Base-by-base conservation (phyloP, 2,797 vertebrate species). In the Orestias chungarensis region DNA sequence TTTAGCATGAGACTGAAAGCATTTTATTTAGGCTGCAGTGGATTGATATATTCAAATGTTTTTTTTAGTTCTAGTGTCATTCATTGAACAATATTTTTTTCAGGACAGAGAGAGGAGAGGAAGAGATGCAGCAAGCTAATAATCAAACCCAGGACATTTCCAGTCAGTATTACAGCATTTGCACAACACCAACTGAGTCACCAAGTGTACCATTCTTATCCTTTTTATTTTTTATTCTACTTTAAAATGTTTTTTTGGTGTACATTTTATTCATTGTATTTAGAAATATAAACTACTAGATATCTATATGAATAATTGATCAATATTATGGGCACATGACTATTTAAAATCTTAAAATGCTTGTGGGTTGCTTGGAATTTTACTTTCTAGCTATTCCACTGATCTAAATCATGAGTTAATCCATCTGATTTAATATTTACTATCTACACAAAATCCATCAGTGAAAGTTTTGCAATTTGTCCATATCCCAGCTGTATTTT, bases 401-500 rank as follows among this genome's bases (percentile, higher is more conserved):
- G 31, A 59, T 20, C 8, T 6, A 59, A 57, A 31, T 61, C 20
- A 12, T 6, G 18, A 38, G 10, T 46, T 47, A 6, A 31, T 66
- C 25, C 27, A 33, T 31, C 17, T 33, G 27, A 20, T 20, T 31
- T 7, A 12, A 23, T 64, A 70, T 54, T 74, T 62, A 50, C 43
- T 1, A n/a, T 74, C 66, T 79, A 69, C 71, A 72, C 12, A 14
- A 6, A 61, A 57, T 70, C 42, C 29, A 38, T 50, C 20, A 9
- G 44, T 62, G 25, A 70, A 5, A 33, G 29, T 46, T 18, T 23
- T 18, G 2, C 47, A 73, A 79, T 82, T 74, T 71, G 57, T 71
- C 47, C 42, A 42, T 75, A 73, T 74, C 82, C 57, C 29, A 44
- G 46, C 74, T 66, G 49, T 12, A 42, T 84, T 86, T 82, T 77